Base-by-base conservation (phyloP, 1,140 invertebrate species). In the Thalassaphorura encarpata region DNA sequence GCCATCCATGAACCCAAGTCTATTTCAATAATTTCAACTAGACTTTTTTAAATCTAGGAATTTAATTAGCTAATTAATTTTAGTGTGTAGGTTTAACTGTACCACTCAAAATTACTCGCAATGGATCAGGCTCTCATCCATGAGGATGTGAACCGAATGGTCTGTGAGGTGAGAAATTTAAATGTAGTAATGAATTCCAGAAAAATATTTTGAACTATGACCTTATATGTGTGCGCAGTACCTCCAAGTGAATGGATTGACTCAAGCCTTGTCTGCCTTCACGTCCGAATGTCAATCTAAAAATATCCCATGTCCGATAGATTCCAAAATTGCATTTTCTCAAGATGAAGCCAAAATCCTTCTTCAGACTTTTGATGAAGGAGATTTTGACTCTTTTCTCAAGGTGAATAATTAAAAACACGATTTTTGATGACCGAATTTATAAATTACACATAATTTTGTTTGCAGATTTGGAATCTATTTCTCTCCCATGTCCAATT, bases 401-500 rank as follows among this genome's bases (percentile, higher is more conserved):
- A 48, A 51, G 53, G 61, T 59, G 27, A 19, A 6, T 13, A 19
- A 16, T 15, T 56, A 40, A 55, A 31, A 33, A 55, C 16, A 8
- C 6, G 6, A 28, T 11, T 24, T 52, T 21, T 21, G 40, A 16
- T 52, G 18, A 41, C 16, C 8, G 11, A 8, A 11, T 15, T 11
- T 23, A 45, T 16, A 8, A 21, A 43, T 23, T n/a, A 6, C 5
- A 13, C 13, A 47, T 18, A 23, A 16, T 54, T 28, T 48, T 52
- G 23, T 26, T 52, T 45, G 36, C 29, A 63, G 52, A 29, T 59
- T n/a, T 65, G 63, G 63, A 54, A 54, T 15, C 19, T 33, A 19
- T 65, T 65, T 29, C 63, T 63, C 43, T 23, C 28, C 0, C 63
- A 62, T 24, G 58, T 65, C 28, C 56, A 60, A 46, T 53, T 56